Conservation (phyloP, 2,888 invertebrate species). For the Drosophila nigritarsus region DNA sequence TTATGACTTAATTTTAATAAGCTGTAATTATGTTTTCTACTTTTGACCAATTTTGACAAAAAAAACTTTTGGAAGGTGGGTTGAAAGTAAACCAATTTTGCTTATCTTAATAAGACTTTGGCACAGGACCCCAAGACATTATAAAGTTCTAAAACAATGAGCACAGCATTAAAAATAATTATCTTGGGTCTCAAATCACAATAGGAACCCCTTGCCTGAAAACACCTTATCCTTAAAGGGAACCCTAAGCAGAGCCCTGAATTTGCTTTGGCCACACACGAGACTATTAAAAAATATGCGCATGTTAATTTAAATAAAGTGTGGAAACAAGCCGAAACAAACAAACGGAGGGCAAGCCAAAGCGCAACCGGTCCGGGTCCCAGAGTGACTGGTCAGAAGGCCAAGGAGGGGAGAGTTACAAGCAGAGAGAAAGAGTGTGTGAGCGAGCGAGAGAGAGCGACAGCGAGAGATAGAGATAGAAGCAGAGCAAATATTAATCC, state of each 20-base stretch:
- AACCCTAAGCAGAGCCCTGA: slow-evolving; percentile 9
- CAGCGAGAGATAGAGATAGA: slow-evolving; percentile 20
- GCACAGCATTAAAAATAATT: slow-evolving; percentile 65
- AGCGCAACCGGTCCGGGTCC: slow-evolving; percentile 70
- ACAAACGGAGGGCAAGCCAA: slow-evolving; percentile 54
- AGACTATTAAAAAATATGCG: slow-evolving; percentile 70
- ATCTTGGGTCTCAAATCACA: slow-evolving; percentile 49
- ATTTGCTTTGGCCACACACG: slow-evolving; percentile 22
- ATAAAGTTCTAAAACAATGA: slow-evolving; percentile 70
- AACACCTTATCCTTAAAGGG: slow-evolving; percentile 12
- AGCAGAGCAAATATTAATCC: slow-evolving; percentile 79
- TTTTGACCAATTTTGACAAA: not conserved
- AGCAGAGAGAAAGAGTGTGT: not conserved
- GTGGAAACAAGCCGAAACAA: slow-evolving; percentile 57
- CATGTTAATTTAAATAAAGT: slow-evolving; percentile 76
- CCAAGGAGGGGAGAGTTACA: not conserved
- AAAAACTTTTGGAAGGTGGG: slow-evolving; percentile 2
- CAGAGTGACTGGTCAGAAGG: slow-evolving; percentile 24
- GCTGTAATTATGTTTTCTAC: not conserved
- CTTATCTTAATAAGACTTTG: slow-evolving; percentile 53
- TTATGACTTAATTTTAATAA: not conserved
- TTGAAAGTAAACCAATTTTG: slow-evolving; percentile 34
- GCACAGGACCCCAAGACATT: slow-evolving; percentile 33
- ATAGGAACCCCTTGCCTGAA: slow-evolving; percentile 28
- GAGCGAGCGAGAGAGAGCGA: slow-evolving; percentile 3